Evolutionary conservation across 2,888 invertebrate genomes (phyloP), one percentile per base, ranked within the genome.

Genomic region (Megaustenia siamemsis): DNA sequence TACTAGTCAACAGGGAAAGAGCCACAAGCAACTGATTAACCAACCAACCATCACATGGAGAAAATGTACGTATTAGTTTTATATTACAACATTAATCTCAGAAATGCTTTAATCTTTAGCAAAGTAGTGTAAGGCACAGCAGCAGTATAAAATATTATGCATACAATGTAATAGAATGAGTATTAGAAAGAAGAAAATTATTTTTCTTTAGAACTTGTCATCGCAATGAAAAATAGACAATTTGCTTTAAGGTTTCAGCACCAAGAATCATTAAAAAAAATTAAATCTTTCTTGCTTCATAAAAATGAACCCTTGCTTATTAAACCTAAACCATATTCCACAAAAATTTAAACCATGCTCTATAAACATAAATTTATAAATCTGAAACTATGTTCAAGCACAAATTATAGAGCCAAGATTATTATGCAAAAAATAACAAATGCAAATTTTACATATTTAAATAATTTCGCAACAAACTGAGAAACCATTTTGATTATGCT

Each of bases 111-210:
- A 40, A n/a, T 45, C 18, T 45, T 71, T 71, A 28, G 6, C 28
- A 71, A 43, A 71, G n/a, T 43, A n/a, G 71, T 71, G 43, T 24
- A 69, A 40, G 43, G 71, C 71, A 43, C 43, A 45, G 43, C 43
- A n/a, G 71, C 45, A 71, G 71, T 43, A 28, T 43, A 71, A 71
- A 71, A 71, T 71, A 71, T 71, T 71, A 71, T 71, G 71, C 71
- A 71, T 0, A 71, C n/a, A 43, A 43, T 43, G n/a, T n/a, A 71
- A 43, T 0, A 43, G n/a, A 71, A 43, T 12, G 71, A 71, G 71
- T 71, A 71, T 45, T 69, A 12, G 12, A 63, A 63, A 32, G 63
- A 32, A 32, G 3, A 15, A 63, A 12, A 63, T 1, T 8, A 63
- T 8, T 32, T 21, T 32, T 63, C 2, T 63, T 63, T 3, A 28